Conservation (phyloP, 2,113 vertebrate genomes). For the Vulpes ferrilata region DNA sequence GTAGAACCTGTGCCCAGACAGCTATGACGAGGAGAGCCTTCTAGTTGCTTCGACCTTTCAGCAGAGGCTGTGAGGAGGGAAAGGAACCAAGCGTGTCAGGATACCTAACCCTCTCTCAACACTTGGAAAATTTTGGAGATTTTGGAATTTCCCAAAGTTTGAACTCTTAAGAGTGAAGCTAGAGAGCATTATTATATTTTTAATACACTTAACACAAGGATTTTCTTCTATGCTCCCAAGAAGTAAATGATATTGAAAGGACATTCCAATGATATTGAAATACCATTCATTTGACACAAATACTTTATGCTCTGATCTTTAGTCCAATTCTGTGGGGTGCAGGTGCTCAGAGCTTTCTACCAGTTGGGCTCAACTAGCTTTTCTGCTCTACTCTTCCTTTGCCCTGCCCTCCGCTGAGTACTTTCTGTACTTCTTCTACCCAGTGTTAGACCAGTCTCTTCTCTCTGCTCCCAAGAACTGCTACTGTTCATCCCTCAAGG, state of each 20-base stretch:
- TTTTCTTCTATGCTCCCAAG: neutral
- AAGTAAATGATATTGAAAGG: too few relatives aligned
- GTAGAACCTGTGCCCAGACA: neutral
- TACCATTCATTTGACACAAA: slow-evolving; percentile 12
- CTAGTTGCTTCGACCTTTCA: neutral
- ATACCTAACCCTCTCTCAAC: neutral
- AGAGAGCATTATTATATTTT: neutral
- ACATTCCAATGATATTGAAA: neutral
- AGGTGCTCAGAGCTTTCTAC: neutral
- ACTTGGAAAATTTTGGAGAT: neutral
- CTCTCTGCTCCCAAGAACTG: neutral
- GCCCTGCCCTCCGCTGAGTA: neutral
- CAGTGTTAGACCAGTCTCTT: neutral
- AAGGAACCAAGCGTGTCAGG: neutral
- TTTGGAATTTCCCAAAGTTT: neutral
- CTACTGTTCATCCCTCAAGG: neutral
- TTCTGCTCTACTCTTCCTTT: neutral
- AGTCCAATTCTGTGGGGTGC: neutral
- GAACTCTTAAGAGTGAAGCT: neutral
- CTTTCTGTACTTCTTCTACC: neutral
- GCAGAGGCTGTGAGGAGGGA: neutral
- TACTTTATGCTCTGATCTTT: neutral
- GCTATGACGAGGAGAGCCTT: neutral
- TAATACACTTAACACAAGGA: neutral
- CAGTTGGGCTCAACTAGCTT: neutral